phyloP scores from a whole-genome alignment of 2,113 vertebrate genomes.

The Pongo pygmaeus region DNA sequence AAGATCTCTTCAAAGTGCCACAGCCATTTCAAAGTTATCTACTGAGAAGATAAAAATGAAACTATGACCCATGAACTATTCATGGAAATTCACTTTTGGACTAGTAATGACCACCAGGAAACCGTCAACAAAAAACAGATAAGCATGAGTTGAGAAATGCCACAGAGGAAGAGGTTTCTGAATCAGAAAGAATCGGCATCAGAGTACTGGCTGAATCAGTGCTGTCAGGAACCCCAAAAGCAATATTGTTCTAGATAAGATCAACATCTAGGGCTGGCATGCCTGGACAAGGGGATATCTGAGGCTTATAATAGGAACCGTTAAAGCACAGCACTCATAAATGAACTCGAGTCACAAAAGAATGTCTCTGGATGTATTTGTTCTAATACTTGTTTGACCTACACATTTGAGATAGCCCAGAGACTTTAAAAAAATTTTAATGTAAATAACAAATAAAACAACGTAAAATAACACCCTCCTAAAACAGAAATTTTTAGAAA shows the following conservation, averaged over 20 bases:
- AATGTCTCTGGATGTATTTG: background rate
- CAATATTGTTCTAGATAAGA: background rate
- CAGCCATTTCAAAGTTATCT: slow-evolving; percentile 16
- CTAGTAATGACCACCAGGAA: background rate
- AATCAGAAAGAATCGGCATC: background rate
- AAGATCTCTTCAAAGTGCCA: slow-evolving; percentile 9
- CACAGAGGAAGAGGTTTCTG: background rate
- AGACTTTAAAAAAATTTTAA: background rate
- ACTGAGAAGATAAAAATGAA: slow-evolving; percentile 31
- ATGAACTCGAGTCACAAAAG: background rate
- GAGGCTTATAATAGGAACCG: background rate
- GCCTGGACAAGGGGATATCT: background rate
- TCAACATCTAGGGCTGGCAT: background rate
- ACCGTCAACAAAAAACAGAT: slow-evolving; percentile 8
- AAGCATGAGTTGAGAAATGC: background rate
- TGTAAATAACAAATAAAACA: background rate
- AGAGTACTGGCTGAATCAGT: background rate
- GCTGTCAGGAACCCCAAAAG: background rate
- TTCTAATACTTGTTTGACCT: background rate
- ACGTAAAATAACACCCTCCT: background rate
- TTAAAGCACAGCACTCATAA: background rate
- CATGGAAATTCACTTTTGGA: background rate
- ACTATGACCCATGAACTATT: slow-evolving; percentile 19
- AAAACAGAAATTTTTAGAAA: slow-evolving; percentile 39
- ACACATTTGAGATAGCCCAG: background rate